Evolutionary conservation across 2,797 vertebrate genomes (phyloP).

Genomic region (Gymnothorax javanicus): DNA sequence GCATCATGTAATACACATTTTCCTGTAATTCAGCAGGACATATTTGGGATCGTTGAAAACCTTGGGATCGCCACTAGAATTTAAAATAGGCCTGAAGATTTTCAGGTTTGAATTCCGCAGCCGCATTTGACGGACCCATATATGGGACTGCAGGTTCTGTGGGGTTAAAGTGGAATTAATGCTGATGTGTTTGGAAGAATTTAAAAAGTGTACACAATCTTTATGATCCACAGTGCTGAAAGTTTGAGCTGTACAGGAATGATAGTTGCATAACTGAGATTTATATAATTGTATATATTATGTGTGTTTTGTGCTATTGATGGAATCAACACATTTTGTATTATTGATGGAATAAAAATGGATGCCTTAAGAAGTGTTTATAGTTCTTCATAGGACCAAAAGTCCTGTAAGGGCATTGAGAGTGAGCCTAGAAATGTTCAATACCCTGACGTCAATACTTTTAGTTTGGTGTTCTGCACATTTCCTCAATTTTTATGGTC

Average conservation of each 20-base stretch:
- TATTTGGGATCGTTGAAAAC: too few species aligned
- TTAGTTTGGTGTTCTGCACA: background rate
- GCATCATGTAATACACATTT: too few species aligned
- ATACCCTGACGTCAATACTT: background rate
- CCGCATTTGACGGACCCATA: too few species aligned
- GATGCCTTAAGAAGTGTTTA: background rate
- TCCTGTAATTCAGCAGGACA: background rate
- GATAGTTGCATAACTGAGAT: background rate
- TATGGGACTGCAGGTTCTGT: too few species aligned
- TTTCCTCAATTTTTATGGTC: background rate
- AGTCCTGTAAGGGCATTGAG: background rate
- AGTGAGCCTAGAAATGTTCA: background rate
- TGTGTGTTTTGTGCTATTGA: background rate
- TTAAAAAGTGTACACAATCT: background rate
- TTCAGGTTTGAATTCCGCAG: too few species aligned
- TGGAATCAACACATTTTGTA: too few species aligned
- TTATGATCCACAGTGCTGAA: background rate
- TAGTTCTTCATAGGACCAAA: background rate
- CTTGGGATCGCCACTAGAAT: too few species aligned
- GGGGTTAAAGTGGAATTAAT: background rate
- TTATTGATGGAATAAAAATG: slow-evolving; percentile 7
- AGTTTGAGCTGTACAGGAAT: slow-evolving; percentile 4
- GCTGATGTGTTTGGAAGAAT: background rate
- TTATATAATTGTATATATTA: slow-evolving; percentile 11
- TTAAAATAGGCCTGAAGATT: too few species aligned